Base-by-base conservation (phyloP, 2,113 vertebrate genomes). In the Baryphthengus martii region DNA sequence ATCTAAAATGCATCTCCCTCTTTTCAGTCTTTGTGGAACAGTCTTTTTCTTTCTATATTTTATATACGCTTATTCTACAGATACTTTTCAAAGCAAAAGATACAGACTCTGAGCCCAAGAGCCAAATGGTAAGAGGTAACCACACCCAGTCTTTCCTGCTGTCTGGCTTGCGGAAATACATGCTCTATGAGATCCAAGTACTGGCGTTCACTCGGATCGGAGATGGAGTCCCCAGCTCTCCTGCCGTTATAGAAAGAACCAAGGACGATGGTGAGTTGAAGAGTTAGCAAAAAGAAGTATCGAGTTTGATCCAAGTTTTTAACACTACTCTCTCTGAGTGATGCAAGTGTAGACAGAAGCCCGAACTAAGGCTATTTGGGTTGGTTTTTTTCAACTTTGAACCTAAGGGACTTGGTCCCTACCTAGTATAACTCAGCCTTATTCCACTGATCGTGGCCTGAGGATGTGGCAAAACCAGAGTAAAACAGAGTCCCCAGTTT, bases 131-230 rank as follows among this genome's bases (percentile, higher is more conserved):
- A 26, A 97, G 98, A 39, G 99, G 99, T 33, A 99, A 99, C 90
- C 98, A 98, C 80, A 98, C 97, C 0, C 96, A 98, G 83, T 98
- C 99, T 0, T 97, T 97, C 37, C 97, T 99, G 58, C 98, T 99
- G 8, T 94, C 98, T 0, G 96, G 92, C 21, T 98, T 99, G 80
- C 97, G 98, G 33, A 99, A 99, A 44, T 99, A 98, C 1, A 98
- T 98, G 8, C 95, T 98, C 26, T 99, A 99, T 1, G 96, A 98
- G 96, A 98, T 99, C 50, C 99, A 98, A 97, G 98, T 99, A 13
- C 81, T 99, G 97, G 99, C 99, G 0, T 99, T 98, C 98, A 99
- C 99, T 2, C 98, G 98, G 33, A 98, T 99, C 1, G 99, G 99
- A 5, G 99, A 99, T 1, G 99, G 99, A 2, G 98, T 98, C 5